Evolutionary conservation across 2,888 invertebrate genomes (phyloP).

Genomic region (Gastrophysa polygoni): DNA sequence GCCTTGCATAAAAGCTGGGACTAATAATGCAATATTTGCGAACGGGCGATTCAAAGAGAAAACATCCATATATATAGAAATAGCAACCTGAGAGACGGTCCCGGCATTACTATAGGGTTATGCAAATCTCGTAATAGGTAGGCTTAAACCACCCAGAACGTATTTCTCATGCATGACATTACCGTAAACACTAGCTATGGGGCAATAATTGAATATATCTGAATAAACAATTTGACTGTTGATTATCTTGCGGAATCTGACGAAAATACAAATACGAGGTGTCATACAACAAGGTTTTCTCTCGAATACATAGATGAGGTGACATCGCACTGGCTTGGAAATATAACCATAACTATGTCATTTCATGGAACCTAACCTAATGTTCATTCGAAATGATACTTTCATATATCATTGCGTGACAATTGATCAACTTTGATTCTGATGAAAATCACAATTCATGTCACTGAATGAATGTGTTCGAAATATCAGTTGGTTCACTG

Average conservation of each 20-base stretch:
- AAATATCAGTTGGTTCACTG: neutral
- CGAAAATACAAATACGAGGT: too few relatives aligned
- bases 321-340: too few relatives aligned
- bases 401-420: too few relatives aligned
- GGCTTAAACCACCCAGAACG: slow-evolving; percentile 25
- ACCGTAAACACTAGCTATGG: slow-evolving; percentile 26
- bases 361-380: too few relatives aligned
- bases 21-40: slow-evolving; percentile 35
- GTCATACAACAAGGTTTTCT: too few relatives aligned
- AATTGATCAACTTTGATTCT: too few relatives aligned
- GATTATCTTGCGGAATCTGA: too few relatives aligned
- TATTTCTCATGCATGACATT: slow-evolving; percentile 30
- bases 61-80: slow-evolving; percentile 5
- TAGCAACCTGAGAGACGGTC: slow-evolving; percentile 7
- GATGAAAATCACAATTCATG: too few relatives aligned
- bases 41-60: slow-evolving; percentile 20
- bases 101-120: slow-evolving; percentile 31
- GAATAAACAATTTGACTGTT: slow-evolving; percentile 13
- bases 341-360: too few relatives aligned
- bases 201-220: slow-evolving; percentile 26
- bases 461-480: too few relatives aligned
- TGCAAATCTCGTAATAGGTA: slow-evolving; percentile 29
- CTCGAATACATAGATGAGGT: too few relatives aligned
- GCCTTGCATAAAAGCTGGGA: slow-evolving; percentile 33
- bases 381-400: too few relatives aligned